phyloP scores from a whole-genome alignment of 2,888 invertebrate genomes.

The Pharmacophagus antenor region DNA sequence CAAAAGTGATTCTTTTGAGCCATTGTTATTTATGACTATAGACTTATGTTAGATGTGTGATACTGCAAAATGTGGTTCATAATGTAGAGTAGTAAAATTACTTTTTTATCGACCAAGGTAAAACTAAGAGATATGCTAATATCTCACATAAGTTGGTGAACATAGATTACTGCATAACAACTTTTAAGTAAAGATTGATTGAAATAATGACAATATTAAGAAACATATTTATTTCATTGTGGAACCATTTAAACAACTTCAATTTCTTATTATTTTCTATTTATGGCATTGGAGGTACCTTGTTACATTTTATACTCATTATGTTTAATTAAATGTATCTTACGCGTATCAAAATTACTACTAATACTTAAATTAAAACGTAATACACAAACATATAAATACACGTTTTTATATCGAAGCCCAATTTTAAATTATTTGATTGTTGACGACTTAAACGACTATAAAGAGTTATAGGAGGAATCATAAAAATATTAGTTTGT shows the following conservation, averaged over 20 bases:
- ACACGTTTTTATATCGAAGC: neutral
- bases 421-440: neutral
- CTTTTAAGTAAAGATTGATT: neutral
- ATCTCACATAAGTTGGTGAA: too few relatives aligned
- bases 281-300: conserved; percentile 28
- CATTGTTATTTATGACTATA: too few relatives aligned
- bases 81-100: too few relatives aligned
- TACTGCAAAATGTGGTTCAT: too few relatives aligned
- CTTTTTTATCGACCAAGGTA: too few relatives aligned
- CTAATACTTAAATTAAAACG: neutral
- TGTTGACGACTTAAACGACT: neutral
- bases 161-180: neutral
- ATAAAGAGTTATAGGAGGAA: neutral
- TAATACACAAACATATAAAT: neutral
- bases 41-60: too few relatives aligned
- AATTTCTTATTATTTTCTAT: conserved; percentile 10
- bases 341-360: conserved; percentile 1
- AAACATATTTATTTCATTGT: neutral
- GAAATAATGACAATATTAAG: neutral
- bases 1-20: too few relatives aligned
- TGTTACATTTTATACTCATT: conserved; percentile 16
- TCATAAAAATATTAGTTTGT: too few relatives aligned
- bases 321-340: neutral
- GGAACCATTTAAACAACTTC: neutral
- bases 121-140: too few relatives aligned